Base-by-base conservation (phyloP, 2,888 invertebrate species). In the Volucella inflata region DNA sequence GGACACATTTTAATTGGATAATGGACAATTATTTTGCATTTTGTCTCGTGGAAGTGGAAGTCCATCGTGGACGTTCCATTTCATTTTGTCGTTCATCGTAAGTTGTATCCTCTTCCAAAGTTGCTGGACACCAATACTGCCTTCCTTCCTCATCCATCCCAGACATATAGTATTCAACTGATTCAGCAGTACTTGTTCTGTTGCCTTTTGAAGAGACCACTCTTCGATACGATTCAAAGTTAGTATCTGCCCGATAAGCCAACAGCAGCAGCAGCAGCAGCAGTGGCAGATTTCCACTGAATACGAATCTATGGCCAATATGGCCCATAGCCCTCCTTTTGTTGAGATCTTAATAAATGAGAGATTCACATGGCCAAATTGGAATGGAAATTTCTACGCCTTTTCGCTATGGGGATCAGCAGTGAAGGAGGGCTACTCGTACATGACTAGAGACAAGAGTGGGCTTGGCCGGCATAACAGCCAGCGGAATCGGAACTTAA, bases 1-100 rank as follows among this genome's bases (percentile, higher is more conserved):
- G 85, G 85, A 88, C 88, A 88, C 88, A 88, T 88, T 89, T 89
- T 89, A 89, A 89, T 89, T 89, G 88, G 88, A 88, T 88, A 88
- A 88, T 88, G 87, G 87, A 88, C 88, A 89, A 88, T 88, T 88
- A 87, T 88, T 87, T 87, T 87, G 88, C 88, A 87, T 88, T 88
- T 87, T 87, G 88, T 85, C 88, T 87, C 78, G 82, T 72, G 46
- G 74, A 82, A 78, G 82, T 72, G 46, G 74, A 82, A 78, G 87
- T 82, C 81, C 84, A 70, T 68, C 70, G 70, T 80, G 74, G 74
- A 55, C 74, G 38, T 8, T 38, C 44, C 48, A 2, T 55, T 57
- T 40, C 62, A 9, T 46, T 51, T 40, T 46, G 51, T 55, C 36
- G 30, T 59, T 72, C 68, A 14, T 62, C 55, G 44, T 21, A 79